Conservation (phyloP, 2,113 vertebrate species). For the Sprattus sprattus region DNA sequence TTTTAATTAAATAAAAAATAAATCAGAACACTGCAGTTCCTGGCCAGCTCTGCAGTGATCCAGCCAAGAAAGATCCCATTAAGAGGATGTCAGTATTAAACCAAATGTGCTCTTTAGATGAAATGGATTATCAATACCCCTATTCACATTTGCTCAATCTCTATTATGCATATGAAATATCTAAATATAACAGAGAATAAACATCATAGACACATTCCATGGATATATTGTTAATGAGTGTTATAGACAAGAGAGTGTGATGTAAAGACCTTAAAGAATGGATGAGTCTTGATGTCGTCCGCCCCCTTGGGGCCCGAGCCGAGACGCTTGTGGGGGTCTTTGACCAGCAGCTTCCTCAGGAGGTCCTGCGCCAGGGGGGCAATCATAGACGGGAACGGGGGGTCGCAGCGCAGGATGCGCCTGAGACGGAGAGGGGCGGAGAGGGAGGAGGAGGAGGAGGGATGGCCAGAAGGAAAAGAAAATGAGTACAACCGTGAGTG, state of each 20-base stretch:
- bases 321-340: slow-evolving; percentile 85
- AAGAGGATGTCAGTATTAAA: not conserved
- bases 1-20: no score
- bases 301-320: slow-evolving; percentile 82
- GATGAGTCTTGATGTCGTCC: slow-evolving; percentile 82
- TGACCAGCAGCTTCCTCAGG: slow-evolving; percentile 80
- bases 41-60: not conserved
- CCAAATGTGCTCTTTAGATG: not conserved
- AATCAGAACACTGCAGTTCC: not conserved
- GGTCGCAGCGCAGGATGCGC: slow-evolving; percentile 87
- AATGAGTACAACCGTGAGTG: no score
- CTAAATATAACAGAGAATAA: no score
- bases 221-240: no score
- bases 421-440: slow-evolving; percentile 53
- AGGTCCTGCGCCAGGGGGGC: slow-evolving; percentile 82
- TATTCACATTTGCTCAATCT: not conserved
- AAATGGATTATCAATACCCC: not conserved
- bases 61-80: not conserved
- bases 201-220: no score
- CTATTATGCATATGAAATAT: not conserved
- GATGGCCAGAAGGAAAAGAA: not conserved
- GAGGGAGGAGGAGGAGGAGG: not conserved
- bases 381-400: slow-evolving; percentile 83
- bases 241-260: not conserved
- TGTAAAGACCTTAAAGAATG: slow-evolving; percentile 82